A percentile compares a stretch with the other conserved stretches of the same genome.
Conservation (phyloP, 2,888 invertebrate genomes). For the Rhopalosiphum nymphaeae region DNA sequence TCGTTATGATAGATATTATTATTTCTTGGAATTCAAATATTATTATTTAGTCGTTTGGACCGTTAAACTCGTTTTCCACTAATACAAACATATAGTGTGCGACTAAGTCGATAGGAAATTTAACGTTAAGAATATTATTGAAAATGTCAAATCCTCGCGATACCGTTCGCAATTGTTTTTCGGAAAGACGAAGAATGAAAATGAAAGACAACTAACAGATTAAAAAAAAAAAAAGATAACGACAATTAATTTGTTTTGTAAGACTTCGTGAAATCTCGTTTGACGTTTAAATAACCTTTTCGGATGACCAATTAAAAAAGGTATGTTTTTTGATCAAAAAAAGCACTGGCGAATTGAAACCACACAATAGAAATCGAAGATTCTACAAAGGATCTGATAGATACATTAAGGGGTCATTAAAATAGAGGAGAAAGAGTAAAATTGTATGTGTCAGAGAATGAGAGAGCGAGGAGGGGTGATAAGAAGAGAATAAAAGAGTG, state of each 20-base stretch:
- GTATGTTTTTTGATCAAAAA: not conserved
- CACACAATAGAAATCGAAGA: not conserved
- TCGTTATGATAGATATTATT: not conserved
- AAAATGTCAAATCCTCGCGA: not conserved
- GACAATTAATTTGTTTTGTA: slow-evolving; percentile 12
- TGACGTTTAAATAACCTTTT: not conserved
- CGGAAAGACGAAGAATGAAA: not conserved
- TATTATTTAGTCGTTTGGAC: not conserved
- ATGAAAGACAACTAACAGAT: not conserved
- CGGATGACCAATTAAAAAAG: slow-evolving; percentile 12
- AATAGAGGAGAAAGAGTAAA: not conserved
- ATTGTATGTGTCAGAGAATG: not conserved
- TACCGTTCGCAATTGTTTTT: not conserved
- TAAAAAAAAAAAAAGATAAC: not conserved
- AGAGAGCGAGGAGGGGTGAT: not conserved
- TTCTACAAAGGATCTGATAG: not conserved
- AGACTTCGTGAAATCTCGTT: not conserved
- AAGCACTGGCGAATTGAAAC: not conserved
- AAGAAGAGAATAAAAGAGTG: not conserved
- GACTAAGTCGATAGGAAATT: not conserved
- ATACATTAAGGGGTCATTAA: not conserved
- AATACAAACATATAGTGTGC: not conserved
- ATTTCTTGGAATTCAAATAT: not conserved
- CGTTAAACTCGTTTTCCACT: not conserved
- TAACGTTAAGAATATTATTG: not conserved